Base-by-base conservation (phyloP, 2,888 invertebrate genomes). In the Caradrina kadenii region DNA sequence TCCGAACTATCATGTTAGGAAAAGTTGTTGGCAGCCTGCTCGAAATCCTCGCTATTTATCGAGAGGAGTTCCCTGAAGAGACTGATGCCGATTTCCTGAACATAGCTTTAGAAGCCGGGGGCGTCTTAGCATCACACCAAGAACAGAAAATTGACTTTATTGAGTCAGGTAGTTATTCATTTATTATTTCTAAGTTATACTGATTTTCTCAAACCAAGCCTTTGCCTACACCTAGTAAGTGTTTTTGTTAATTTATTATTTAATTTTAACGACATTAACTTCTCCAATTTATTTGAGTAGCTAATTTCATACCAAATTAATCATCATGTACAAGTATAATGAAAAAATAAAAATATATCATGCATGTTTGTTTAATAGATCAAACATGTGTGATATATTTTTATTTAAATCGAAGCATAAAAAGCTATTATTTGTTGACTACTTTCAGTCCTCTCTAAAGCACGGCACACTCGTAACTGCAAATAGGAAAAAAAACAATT, bases 1-100 rank as follows among this genome's bases (percentile, higher is more conserved):
- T 95, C 35, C 83, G 89, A 58, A 70, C 66, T 22, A 86, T 88
- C 13, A 92, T 94, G 92, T 73, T 92, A 66, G 90, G 89, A 73
- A 89, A 92, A 72, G 53, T 79, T 7, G 90, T 94, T 49, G 90
- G 89, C 60, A 59, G 78, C 48, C 63, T 81, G 26, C 35, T 45
- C 2, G 83, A 88, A 2, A 88, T 93, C 59, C 77, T 90, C 35
- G 77, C 73, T 13, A 70, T 75, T 22, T 94, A 95, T 82, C 91
- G 93, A 65, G 63, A 85, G 63, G 79, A 82, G 69, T 92, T 86
- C 82, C 89, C 91, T 3, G 56, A 68, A 60, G 80, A 85, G 10
- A 90, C 90, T 1, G 94, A 94, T 76, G 62, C 75, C 21, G 90
- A 92, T 39, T 73, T 94, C 58, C 56, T 94, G 48, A 82, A 88